Evolutionary conservation across 2,888 invertebrate species (phyloP), one percentile per base, ranked within the genome.

Genomic region (Melanargia galathea): DNA sequence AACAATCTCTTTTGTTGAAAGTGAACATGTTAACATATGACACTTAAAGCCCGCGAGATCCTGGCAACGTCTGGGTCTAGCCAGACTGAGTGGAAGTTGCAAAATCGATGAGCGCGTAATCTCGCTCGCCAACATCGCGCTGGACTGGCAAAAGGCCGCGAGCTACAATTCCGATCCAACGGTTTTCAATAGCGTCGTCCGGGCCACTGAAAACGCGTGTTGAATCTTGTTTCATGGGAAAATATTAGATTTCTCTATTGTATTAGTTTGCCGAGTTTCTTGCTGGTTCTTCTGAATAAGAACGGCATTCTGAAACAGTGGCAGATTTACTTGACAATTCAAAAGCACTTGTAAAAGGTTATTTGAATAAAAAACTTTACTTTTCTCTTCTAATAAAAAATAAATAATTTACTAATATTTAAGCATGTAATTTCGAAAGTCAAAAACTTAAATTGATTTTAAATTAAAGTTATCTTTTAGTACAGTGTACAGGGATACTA

Each of bases 131-230:
- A 33, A 24, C 35, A 35, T 69, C 69, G 69, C 64, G 59, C 65
- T 60, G 67, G 57, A 58, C 68, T 71, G 73, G 70, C 72, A 71
- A 73, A 71, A 73, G 72, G 75, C 77, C 75, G 73, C 71, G 70
- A 76, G 78, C 77, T 76, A 80, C 80, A 78, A 79, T 81, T 83
- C 80, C 79, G 73, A 74, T 72, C 74, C 75, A 72, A 61, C 82
- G 81, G 70, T 69, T 78, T 71, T 68, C 73, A 75, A 78, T 78
- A 74, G 58, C 71, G 63, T 61, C 62, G 49, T 48, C 67, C 43
- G 46, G n/a, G 62, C 65, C 57, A 60, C 60, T 57, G 48, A 49
- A 60, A 61, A 60, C 30, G 65, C 57, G 46, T 40, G 3, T 55
- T 24, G n/a, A 38, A n/a, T 22, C 11, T 13, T n/a, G 16, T n/a